Evolutionary conservation across 1,140 invertebrate species (phyloP).

Genomic region (Drosophila tani): DNA sequence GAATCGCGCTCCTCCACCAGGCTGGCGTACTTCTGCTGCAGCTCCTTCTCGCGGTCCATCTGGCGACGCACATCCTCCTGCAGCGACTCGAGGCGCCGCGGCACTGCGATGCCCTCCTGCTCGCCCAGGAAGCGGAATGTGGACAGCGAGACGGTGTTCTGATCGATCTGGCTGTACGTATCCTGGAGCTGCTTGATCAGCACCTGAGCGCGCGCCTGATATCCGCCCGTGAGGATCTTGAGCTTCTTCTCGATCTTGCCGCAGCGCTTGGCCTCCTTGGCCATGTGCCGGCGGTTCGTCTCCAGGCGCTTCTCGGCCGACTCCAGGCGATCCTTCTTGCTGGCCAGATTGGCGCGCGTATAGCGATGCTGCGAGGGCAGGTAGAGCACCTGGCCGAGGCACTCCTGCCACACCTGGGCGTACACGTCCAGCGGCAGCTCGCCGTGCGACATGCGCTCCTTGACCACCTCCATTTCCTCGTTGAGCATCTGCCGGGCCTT

Average conservation of each 20-base stretch:
- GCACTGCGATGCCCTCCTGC: constrained; percentile 96
- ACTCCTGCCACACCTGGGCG: constrained; percentile 98
- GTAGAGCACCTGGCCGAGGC: constrained; percentile 94
- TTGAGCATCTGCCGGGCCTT: constrained; percentile 89
- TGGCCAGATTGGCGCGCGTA: constrained; percentile 96
- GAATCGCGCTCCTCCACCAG: constrained; percentile 68
- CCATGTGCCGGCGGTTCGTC: constrained; percentile 97
- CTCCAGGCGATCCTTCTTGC: constrained; percentile 97
- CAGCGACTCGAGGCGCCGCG: constrained; percentile 94
- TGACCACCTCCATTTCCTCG: constrained; percentile 95
- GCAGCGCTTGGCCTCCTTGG: constrained; percentile 96
- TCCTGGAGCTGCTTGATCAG: constrained; percentile 97
- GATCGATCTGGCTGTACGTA: constrained; percentile 95
- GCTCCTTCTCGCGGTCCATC: constrained; percentile 93
- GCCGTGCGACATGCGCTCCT: constrained; percentile 97
- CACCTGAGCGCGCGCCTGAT: constrained; percentile 93
- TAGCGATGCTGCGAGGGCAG: constrained; percentile 95
- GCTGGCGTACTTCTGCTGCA: constrained; percentile 88
- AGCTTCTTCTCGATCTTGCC: constrained; percentile 99
- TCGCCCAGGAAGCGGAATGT: constrained; percentile 96
- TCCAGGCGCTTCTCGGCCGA: constrained; percentile 96
- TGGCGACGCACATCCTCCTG: constrained; percentile 97
- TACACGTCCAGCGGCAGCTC: constrained; percentile 96
- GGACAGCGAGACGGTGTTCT: constrained; percentile 94
- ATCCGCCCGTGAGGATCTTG: constrained; percentile 96